These are phyloP conservation scores for Rhinogobius similis DNA, from an alignment of 2,113 vertebrate genomes.

Conservation along the genomic window DNA sequence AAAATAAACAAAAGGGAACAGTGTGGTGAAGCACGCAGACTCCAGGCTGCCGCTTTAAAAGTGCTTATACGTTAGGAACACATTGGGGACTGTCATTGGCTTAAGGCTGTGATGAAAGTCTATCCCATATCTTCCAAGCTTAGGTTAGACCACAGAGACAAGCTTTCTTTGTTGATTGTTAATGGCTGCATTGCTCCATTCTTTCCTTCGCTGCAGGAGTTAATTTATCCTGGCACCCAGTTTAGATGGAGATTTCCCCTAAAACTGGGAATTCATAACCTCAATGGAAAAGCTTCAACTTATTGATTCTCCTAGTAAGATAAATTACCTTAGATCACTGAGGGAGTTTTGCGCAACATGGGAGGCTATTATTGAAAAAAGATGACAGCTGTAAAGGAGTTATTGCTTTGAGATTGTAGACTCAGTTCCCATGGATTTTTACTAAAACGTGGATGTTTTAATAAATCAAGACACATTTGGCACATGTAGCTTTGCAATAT, in stretches of 20 bases:
- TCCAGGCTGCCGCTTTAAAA: constrained; percentile 28
- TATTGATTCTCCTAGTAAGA: constrained; percentile 40
- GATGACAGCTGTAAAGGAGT: constrained; percentile 18
- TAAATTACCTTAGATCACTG: constrained; percentile 14
- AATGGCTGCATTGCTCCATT: constrained; percentile 50
- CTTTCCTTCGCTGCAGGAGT: constrained; percentile 21
- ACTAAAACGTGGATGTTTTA: constrained; percentile 11
- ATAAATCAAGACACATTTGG: constrained; percentile 40
- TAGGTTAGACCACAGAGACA: constrained; percentile 41
- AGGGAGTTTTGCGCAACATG: constrained; percentile 16
- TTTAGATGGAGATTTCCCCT: constrained; percentile 47
- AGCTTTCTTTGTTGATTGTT: constrained; percentile 55
- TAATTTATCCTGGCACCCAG: constrained; percentile 53
- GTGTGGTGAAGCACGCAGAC: constrained; percentile 31
- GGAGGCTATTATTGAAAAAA: constrained; percentile 25
- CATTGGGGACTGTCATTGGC: constrained; percentile 44
- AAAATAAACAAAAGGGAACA: constrained; percentile 57
- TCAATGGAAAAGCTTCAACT: constrained; percentile 32
- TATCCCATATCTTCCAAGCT: constrained; percentile 39
- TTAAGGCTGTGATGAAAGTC: constrained; percentile 43
- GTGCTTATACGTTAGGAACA: constrained; percentile 42
- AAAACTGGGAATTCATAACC: constrained; percentile 33
- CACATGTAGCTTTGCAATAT: constrained; percentile 1
- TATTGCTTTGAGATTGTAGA: constrained; percentile 15
- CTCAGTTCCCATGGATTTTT: constrained; percentile 26